These are phyloP conservation scores for Arion vulgaris DNA, from an alignment of 1,140 invertebrate genomes.

Conservation along the genomic window DNA sequence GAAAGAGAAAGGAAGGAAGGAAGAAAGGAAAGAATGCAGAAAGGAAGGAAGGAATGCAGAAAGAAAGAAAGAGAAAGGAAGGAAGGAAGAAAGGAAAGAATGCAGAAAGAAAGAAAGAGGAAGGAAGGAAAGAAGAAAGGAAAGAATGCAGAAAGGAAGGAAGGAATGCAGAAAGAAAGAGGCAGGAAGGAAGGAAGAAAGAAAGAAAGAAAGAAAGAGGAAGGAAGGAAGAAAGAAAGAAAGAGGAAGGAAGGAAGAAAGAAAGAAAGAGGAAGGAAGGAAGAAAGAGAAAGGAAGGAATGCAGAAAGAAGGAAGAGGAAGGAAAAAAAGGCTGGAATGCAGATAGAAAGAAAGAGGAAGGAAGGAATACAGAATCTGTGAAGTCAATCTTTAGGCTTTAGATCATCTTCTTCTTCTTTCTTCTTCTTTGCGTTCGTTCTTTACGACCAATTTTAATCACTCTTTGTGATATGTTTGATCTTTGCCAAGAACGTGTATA, in stretches of 20 bases:
- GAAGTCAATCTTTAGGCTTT: too few species aligned
- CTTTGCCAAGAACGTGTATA: too few species aligned
- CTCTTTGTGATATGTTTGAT: too few species aligned
- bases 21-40: neutral
- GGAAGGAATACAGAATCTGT: too few species aligned
- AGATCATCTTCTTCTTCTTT: too few species aligned
- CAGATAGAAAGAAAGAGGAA: neutral
- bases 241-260: neutral
- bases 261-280: neutral
- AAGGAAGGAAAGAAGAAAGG: neutral
- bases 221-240: too few species aligned
- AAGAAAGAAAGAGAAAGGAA: neutral
- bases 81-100: neutral
- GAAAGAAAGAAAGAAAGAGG: neutral
- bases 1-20: neutral
- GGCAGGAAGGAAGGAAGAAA: neutral
- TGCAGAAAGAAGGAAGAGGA: neutral
- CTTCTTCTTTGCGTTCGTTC: too few species aligned
- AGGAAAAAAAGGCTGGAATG: neutral
- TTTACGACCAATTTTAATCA: too few species aligned
- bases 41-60: neutral
- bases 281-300: neutral
- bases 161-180: neutral
- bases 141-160: neutral
- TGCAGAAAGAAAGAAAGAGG: neutral